Base-by-base conservation (phyloP, 2,888 invertebrate genomes). In the Helleia helle region DNA sequence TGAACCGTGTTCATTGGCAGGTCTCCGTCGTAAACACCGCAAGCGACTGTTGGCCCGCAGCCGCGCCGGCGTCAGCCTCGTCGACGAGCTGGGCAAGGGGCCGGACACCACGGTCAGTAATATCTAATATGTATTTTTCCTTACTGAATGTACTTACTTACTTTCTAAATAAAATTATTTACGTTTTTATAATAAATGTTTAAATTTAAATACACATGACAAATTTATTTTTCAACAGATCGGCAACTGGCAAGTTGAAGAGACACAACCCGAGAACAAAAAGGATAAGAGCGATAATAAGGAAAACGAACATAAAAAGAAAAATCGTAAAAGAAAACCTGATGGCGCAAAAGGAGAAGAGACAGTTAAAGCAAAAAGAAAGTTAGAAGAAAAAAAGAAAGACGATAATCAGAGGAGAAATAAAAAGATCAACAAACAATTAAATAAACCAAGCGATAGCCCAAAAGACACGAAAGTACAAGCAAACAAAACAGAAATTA, bases 1-100 rank as follows among this genome's bases (percentile, higher is more conserved):
- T n/a, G n/a, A n/a, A n/a, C n/a, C n/a, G n/a, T n/a, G n/a, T n/a
- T n/a, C n/a, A n/a, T n/a, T n/a, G n/a, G n/a, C 60, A 83, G 80
- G 79, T 47, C 52, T 83, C 0, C 69, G 73, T 30, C 62, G 79
- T 1, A 76, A 75, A 42, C 80, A 77, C 36, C 62, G 75, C 2
- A 76, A 79, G 44, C 66, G 80, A 0, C 52, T 81, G 3, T 51
- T 81, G 14, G 71, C 70, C 0, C 66, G 63, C 45, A 55, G 57
- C 7, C 69, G 81, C 30, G 58, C 72, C 2, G 81, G 80, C 0
- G 38, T 55, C 40, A 72, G 70, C 53, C 75, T 79, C 15, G 60
- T 71, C 0, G 79, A 71, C 1, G 77, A 79, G 0, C 47, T 65
- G 3, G 46, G 51, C 3, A 13, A 29, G 0, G 30, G 44, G 1